phyloP scores from a whole-genome alignment of 2,888 invertebrate species.

The Galerucella pusilla region DNA sequence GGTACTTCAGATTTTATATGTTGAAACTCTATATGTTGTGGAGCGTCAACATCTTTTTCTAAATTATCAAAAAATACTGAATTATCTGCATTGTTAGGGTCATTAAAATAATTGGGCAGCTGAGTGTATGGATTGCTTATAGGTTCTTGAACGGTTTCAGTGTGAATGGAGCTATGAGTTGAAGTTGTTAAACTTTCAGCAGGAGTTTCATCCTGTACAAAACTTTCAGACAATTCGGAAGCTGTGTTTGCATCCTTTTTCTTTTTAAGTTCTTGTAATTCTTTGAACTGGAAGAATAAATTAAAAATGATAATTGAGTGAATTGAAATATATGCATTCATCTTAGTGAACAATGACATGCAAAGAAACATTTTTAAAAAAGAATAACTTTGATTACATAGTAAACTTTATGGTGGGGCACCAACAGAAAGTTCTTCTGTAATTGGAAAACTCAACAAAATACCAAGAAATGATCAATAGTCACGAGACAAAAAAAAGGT shows the following conservation, averaged over 20 bases:
- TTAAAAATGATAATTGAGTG: background rate
- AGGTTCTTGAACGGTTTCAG: conserved; percentile 31
- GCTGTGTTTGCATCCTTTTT: conserved; percentile 50
- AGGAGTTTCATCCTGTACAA: conserved; percentile 43
- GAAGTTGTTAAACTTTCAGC: conserved; percentile 54
- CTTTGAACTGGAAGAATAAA: conserved; percentile 67
- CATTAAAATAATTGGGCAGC: conserved; percentile 53
- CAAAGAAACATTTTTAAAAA: no score
- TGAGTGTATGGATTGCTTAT: conserved; percentile 18
- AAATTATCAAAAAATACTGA: conserved; percentile 56
- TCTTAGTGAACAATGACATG: no score
- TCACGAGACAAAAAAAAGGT: no score
- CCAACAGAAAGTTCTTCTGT: no score
- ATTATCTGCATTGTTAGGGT: conserved; percentile 37
- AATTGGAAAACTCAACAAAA: no score
- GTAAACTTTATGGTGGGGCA: no score
- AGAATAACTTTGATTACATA: no score
- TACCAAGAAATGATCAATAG: no score
- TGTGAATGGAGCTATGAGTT: conserved; percentile 50
- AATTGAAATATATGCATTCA: no score
- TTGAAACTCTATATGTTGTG: background rate
- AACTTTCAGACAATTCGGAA: conserved; percentile 45
- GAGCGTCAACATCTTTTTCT: conserved; percentile 14
- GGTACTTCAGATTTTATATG: background rate
- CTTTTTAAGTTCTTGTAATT: conserved; percentile 66